These are phyloP conservation scores for Drosophila yakuba DNA, from an alignment of 1,140 invertebrate genomes.

Conservation along the genomic window DNA sequence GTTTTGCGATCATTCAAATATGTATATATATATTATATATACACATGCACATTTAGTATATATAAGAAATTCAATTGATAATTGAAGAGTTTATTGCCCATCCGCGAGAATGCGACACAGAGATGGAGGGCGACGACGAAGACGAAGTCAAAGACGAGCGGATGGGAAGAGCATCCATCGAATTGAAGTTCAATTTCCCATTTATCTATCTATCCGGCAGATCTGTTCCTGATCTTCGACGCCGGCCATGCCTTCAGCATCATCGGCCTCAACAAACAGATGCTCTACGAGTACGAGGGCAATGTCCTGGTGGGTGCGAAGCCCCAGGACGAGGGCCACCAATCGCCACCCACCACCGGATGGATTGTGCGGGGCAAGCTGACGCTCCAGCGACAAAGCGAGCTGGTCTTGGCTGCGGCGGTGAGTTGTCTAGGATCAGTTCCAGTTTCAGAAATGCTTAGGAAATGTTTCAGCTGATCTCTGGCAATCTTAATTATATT, in stretches of 20 bases:
- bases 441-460: not conserved
- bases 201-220: slow-evolving; percentile 48
- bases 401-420: slow-evolving; percentile 75
- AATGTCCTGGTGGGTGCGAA: slow-evolving; percentile 81
- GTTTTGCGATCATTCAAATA: slow-evolving; percentile 46
- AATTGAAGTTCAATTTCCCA: slow-evolving; percentile 54
- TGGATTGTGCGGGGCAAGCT: slow-evolving; percentile 83
- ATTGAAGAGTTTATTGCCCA: slow-evolving; percentile 72
- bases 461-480: slow-evolving; percentile 33
- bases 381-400: slow-evolving; percentile 74
- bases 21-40: slow-evolving; percentile 19
- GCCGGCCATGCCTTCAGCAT: slow-evolving; percentile 76
- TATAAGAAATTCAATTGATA: slow-evolving; percentile 74
- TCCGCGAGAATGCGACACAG: slow-evolving; percentile 41
- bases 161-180: not conserved
- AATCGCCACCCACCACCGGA: slow-evolving; percentile 74
- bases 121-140: not conserved
- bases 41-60: slow-evolving; percentile 33
- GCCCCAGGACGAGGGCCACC: slow-evolving; percentile 73
- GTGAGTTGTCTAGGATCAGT: slow-evolving; percentile 49
- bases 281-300: slow-evolving; percentile 83
- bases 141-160: not conserved
- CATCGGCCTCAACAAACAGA: slow-evolving; percentile 80
- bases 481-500: slow-evolving; percentile 32
- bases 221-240: slow-evolving; percentile 74